Evolutionary conservation across 2,113 vertebrate species (phyloP).

Genomic region (Euleptes europaea): DNA sequence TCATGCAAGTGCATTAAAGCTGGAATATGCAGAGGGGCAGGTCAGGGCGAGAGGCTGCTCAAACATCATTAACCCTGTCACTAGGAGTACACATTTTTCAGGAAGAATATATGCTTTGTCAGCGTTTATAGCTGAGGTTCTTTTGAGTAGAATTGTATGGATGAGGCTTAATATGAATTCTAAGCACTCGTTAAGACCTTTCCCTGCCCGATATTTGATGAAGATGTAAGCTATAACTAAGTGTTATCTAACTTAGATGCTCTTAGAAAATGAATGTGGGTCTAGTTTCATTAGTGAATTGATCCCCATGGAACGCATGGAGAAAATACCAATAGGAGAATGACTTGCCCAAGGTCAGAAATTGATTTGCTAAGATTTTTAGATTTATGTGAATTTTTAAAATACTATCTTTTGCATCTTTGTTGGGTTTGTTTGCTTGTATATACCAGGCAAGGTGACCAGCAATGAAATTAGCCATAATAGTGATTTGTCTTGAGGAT

Average conservation of each 20-base stretch:
- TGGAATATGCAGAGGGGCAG: constrained; percentile 34
- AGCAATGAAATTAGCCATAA: neutral
- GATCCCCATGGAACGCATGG: neutral
- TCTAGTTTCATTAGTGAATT: neutral
- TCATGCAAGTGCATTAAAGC: constrained; percentile 35
- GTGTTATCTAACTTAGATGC: neutral
- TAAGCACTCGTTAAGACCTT: neutral
- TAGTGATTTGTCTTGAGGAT: neutral
- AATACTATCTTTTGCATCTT: neutral
- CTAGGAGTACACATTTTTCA: constrained; percentile 42
- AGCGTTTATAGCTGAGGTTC: constrained; percentile 16
- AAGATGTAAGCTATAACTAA: rapidly evolving
- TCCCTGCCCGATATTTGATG: rapidly evolving
- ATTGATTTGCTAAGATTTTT: neutral
- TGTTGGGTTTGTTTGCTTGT: neutral
- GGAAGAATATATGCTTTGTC: constrained; percentile 38
- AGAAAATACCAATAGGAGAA: neutral
- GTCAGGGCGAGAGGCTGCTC: constrained; percentile 58
- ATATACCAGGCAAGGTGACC: neutral
- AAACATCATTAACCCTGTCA: constrained; percentile 54
- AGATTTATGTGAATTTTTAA: neutral
- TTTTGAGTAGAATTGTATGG: neutral
- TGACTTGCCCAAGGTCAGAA: neutral
- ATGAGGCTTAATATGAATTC: neutral
- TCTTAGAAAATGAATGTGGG: rapidly evolving